Base-by-base conservation (phyloP, 92 coral and sea anemone genomes). In the Porites rus region DNA sequence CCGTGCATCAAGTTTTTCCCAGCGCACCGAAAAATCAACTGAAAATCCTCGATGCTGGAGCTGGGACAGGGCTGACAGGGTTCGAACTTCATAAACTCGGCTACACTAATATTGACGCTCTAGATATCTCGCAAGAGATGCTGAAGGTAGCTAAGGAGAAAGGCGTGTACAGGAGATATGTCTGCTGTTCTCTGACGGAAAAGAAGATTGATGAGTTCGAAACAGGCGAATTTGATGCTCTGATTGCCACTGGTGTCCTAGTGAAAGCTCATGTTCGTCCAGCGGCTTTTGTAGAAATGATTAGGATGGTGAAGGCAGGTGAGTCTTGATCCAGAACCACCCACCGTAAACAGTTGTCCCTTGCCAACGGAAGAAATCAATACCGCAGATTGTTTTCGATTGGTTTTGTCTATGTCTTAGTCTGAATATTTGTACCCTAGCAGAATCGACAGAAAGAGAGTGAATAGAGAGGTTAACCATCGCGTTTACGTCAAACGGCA, bases 101-200 rank as follows among this genome's bases (percentile, higher is more conserved):
- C 21, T 87, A 87, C 86, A 87, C 91, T 24, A 64, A 87, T 50
- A 22, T 81, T 14, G 86, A 87, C 67, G 90, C 74, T 13, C 53
- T 87, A 22, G 90, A 87, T 75, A 56, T 56, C 61, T 56, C 61
- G 8, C 61, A 56, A 56, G 61, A 11, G 80, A 87, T 87, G 86
- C 77, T 87, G 10, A 72, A 85, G 28, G 53, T 73, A 6, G 89
- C 83, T 54, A 51, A 14, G 43, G 76, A 75, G 19, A 85, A 85
- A 62, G 72, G 53, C 12, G 14, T 83, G 1, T 83, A 83, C 80
- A 72, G 59, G 87, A 83, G 76, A 13, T 66, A 74, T 4, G 75
- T 86, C 77, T 86, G 89, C 53, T 84, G 84, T 38, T 31, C 83
- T 3, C 10, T 86, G 64, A 77, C 77, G n/a, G 89, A 86, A 58